Evolutionary conservation across 2,888 invertebrate species (phyloP), one percentile per base, ranked within the genome.

Genomic region (Vannuccia rotundouncinata): DNA sequence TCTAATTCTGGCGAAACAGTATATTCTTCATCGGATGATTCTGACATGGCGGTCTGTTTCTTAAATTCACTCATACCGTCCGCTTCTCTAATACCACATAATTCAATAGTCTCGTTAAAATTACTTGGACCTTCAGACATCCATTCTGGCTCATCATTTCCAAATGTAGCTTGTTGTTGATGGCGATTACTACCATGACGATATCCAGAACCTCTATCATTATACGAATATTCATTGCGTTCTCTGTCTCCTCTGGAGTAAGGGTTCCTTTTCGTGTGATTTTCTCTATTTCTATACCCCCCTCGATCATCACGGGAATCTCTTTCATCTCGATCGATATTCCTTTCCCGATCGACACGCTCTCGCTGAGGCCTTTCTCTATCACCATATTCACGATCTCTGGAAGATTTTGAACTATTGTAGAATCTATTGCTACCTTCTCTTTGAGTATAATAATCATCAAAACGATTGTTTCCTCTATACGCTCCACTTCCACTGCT

Each of bases 141-240:
- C 77, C 77, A 77, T 66, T 77, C 77, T 2, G 77, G 77, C 25
- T 77, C 77, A 45, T 66, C 29, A 13, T 75, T 75, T 10, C 25
- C 66, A 66, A 66, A 66, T 22, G 66, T 66, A 66, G 66, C 10
- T 66, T 66, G 66, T n/a, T 22, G 66, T 2, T 5, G 66, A 66
- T 66, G 22, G 2, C 66, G 66, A 66, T 22, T 66, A 22, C 25
- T 66, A 5, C 10, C 5, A 66, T 17, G 25, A 22, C 66, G 66
- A 22, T 66, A 2, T 13, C 22, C 66, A 5, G 66, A 5, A 13
- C 25, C 25, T 13, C 10, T 5, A 66, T 66, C 66, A 13, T 22
- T 66, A 27, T 66, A 22, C 2, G 5, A 66, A 66, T 66, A 66
- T 2, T 66, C 66, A 66, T 66, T 22, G 5, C 25, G 66, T 5